These are phyloP conservation scores for Kryphioiulus occultus DNA, from an alignment of 2,888 invertebrate genomes.

Conservation along the genomic window DNA sequence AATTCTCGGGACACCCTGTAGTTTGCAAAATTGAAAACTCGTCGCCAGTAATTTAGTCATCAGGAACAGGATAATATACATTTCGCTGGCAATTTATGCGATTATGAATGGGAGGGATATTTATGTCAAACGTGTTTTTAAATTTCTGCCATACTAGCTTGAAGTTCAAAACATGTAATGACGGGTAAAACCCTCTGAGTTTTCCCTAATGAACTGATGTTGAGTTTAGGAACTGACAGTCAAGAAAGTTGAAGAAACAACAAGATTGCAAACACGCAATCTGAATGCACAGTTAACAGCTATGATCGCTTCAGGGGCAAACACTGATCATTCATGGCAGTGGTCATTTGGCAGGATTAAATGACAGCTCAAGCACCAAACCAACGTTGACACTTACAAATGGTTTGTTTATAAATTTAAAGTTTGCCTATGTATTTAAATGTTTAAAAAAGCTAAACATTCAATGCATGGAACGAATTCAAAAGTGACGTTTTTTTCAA, in stretches of 20 bases:
- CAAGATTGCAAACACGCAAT: not conserved
- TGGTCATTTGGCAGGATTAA: not conserved
- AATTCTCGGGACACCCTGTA: not conserved
- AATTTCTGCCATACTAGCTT: not conserved
- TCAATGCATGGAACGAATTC: no score
- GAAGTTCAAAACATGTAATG: constrained; percentile 2
- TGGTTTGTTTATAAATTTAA: no score
- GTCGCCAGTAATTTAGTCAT: not conserved
- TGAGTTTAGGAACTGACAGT: not conserved
- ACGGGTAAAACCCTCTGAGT: not conserved
- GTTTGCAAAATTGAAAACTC: constrained; percentile 9
- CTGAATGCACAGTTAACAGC: not conserved
- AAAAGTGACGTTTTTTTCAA: no score
- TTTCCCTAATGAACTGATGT: constrained; percentile 18
- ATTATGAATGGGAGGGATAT: constrained; percentile 18
- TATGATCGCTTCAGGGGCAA: not conserved
- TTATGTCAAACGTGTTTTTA: constrained; percentile 19
- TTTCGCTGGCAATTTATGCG: constrained; percentile 15
- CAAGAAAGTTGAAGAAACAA: no score
- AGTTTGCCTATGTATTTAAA: no score
- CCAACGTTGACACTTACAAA: no score
- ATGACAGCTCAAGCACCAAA: no score
- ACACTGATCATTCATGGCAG: not conserved
- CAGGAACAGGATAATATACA: not conserved
- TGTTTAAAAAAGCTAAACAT: no score